phyloP scores from a whole-genome alignment of 1,140 invertebrate species.

The Protaetia brevitarsis region DNA sequence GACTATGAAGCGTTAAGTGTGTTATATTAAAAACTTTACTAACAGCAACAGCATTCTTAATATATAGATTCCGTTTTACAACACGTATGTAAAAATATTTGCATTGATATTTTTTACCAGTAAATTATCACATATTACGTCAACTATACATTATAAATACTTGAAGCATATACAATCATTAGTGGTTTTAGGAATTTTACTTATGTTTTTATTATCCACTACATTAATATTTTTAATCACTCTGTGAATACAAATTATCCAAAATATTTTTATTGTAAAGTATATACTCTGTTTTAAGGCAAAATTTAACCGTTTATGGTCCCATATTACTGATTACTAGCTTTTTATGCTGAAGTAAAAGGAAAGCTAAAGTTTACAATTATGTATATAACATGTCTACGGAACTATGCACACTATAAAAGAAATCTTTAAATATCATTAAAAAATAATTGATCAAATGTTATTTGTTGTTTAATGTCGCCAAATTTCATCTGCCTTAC shows the following conservation, averaged over 20 bases:
- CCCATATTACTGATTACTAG: no score
- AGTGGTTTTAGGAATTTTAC: neutral
- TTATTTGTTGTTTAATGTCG: no score
- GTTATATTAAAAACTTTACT: neutral
- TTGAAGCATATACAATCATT: neutral
- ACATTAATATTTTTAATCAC: neutral
- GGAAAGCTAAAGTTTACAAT: no score
- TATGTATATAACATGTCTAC: no score
- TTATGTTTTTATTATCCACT: neutral
- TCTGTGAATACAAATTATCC: neutral
- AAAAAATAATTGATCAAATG: no score
- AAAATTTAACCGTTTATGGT: no score
- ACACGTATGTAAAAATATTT: neutral
- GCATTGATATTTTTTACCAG: neutral
- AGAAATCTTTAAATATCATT: no score
- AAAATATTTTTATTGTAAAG: neutral
- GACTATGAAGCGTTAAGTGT: no score
- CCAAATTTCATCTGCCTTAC: no score
- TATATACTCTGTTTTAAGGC: neutral
- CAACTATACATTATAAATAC: neutral
- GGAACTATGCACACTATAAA: no score
- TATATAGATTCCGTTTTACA: neutral
- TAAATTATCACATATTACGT: conserved; percentile 8
- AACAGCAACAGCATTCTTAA: neutral
- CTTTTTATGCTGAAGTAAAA: no score